phyloP scores from a whole-genome alignment of 2,888 invertebrate species.

The Stenoptilia bipunctidactyla region DNA sequence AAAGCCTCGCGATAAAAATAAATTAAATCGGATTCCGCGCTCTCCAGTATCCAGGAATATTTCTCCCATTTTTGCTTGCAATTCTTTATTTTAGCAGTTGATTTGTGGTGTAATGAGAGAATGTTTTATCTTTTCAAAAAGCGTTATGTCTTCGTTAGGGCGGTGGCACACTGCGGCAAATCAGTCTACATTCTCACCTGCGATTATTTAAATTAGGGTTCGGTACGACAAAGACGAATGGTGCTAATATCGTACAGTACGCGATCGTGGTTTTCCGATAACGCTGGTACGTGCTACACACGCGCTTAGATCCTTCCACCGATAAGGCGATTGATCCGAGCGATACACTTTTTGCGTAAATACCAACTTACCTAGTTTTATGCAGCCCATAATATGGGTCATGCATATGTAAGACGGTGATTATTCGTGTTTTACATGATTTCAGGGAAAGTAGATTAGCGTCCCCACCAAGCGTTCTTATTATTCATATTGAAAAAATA shows the following conservation, averaged over 20 bases:
- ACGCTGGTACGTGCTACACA: constrained; percentile 37
- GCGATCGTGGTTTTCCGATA: constrained; percentile 50
- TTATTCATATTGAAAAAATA: too few relatives aligned
- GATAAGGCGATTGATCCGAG: constrained; percentile 64
- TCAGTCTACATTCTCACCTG: constrained; percentile 59
- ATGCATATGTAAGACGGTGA: constrained; percentile 5
- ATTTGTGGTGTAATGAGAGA: constrained; percentile 66
- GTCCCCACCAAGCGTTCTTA: too few relatives aligned
- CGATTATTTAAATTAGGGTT: constrained; percentile 70
- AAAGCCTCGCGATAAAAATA: constrained; percentile 71
- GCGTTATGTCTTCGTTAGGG: constrained; percentile 31
- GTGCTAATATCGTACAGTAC: constrained; percentile 59
- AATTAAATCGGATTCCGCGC: constrained; percentile 71
- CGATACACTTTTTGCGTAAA: constrained; percentile 68
- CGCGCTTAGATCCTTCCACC: constrained; percentile 57
- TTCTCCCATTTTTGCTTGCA: constrained; percentile 57
- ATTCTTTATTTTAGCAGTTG: constrained; percentile 69
- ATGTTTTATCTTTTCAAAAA: constrained; percentile 40
- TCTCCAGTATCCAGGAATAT: constrained; percentile 64
- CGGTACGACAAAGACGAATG: constrained; percentile 70
- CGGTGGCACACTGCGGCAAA: constrained; percentile 41
- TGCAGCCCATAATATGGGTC: constrained; percentile 23
- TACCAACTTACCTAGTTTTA: constrained; percentile 45
- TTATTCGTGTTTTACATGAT: too few relatives aligned
- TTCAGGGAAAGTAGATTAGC: too few relatives aligned